phyloP scores from a whole-genome alignment of 2,797 vertebrate species.

The Anolis apletophallus region DNA sequence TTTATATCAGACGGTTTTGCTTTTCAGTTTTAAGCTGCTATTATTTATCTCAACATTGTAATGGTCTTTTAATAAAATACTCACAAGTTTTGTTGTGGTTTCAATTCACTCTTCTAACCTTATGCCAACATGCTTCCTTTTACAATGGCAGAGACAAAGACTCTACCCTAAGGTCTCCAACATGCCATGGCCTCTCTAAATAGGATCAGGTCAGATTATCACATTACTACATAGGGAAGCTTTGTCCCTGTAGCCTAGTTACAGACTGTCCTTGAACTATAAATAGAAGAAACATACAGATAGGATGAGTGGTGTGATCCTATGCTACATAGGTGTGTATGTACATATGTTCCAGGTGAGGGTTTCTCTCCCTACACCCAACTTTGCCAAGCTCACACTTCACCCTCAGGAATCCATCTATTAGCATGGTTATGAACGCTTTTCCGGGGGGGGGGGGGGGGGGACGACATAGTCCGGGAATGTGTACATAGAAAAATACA shows the following conservation, averaged over 20 bases:
- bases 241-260: neutral
- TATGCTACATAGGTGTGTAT: no score
- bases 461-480: no score
- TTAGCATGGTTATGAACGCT: no score
- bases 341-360: neutral
- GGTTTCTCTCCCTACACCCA: no score
- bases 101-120: conserved; percentile 34
- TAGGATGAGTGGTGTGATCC: neutral
- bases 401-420: no score
- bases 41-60: conserved; percentile 46
- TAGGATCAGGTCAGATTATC: neutral
- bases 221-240: neutral
- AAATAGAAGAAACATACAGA: neutral
- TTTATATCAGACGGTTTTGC: conserved; percentile 60
- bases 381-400: no score
- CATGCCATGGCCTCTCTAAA: neutral
- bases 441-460: no score
- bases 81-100: conserved; percentile 51
- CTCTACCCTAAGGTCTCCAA: neutral
- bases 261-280: neutral
- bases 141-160: conserved; percentile 59
- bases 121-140: conserved; percentile 48
- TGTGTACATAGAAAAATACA: no score
- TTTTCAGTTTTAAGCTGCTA: conserved; percentile 55
- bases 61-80: conserved; percentile 66